A percentile compares a stretch with the other conserved stretches of the same genome.
These are phyloP conservation scores for Solenopsis fugax DNA, from an alignment of 1,140 invertebrate genomes.

Conservation along the genomic window DNA sequence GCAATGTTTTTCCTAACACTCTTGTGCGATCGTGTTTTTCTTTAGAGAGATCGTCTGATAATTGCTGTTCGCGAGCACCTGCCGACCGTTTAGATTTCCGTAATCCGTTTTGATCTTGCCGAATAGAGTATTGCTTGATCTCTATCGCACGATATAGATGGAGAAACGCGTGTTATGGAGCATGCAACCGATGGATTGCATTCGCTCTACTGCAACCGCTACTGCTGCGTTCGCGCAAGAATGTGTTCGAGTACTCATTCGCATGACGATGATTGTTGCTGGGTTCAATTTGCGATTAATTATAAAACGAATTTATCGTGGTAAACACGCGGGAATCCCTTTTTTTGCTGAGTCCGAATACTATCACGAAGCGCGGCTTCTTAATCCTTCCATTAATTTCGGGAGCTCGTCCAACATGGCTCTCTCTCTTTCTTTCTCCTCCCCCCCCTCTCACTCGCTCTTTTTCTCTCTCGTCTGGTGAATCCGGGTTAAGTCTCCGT, in stretches of 20 bases:
- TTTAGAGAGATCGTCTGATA: background rate
- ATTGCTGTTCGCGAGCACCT: conserved; percentile 25
- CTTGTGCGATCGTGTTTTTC: background rate
- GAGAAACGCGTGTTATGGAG: conserved; percentile 37
- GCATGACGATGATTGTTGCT: conserved; percentile 33
- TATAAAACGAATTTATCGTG: conserved; percentile 47
- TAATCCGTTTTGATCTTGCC: conserved; percentile 39
- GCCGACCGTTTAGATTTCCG: conserved; percentile 31
- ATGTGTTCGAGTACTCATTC: conserved; percentile 18
- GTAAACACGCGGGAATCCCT: background rate
- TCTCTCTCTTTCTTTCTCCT: conserved; percentile 5
- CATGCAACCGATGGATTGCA: background rate
- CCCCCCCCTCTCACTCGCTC: background rate
- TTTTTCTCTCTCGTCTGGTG: conserved; percentile 24
- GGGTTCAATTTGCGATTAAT: conserved; percentile 56
- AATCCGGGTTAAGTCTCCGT: conserved; percentile 56
- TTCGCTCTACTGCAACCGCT: background rate
- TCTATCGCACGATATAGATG: conserved; percentile 18
- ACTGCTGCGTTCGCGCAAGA: background rate
- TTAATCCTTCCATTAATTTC: conserved; percentile 64
- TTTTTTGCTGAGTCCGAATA: background rate
- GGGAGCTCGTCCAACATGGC: background rate
- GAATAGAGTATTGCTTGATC: conserved; percentile 26
- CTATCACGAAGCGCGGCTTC: conserved; percentile 3
- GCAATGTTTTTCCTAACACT: conserved; percentile 15